Evolutionary conservation across 2,888 invertebrate genomes (phyloP), one percentile per base, ranked within the genome.

Genomic region (Alsophila aescularia): DNA sequence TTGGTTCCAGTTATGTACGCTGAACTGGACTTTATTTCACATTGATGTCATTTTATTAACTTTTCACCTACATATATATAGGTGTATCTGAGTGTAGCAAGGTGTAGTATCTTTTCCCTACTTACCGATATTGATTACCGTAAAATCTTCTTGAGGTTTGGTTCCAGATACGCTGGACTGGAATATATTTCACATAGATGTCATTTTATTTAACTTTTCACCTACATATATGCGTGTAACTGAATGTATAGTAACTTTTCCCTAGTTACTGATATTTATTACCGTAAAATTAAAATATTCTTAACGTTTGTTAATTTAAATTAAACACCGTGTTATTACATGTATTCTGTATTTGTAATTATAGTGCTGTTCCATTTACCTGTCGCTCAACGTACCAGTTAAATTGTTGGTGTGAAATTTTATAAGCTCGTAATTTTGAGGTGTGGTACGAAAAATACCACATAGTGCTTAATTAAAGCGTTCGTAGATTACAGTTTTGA

Each of bases 291-390:
- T 83, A 75, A 81, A 82, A 79, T 83, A 75, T 73, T 79, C 80
- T 75, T 74, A 79, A 72, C 77, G 81, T 79, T 79, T 72, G 80
- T 84, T 86, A 81, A 83, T 85, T 78, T 77, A 77, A 81, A 84
- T 83, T 81, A 81, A 83, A 81, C 73, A 76, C 78, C 79, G 75
- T 75, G 77, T 85, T 85, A 87, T 86, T 83, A 84, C 76, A 73
- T 74, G 77, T 54, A 42, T 54, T 49, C 43, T 54, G 49, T 54
- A 49, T 44, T 54, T 54, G 49, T 54, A 48, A 78, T 75, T 72
- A 69, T 75, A 70, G 71, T 72, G 65, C 64, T 70, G 75, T 81
- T 72, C 77, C 74, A 79, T 81, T 82, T 81, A 75, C 79, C 72
- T 78, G 80, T 78, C 78, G 73, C 73, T 77, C 72, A 73, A 62